These are phyloP conservation scores for Scaptodrosophila latifasciaeformis DNA, from an alignment of 2,888 invertebrate species.

Conservation along the genomic window DNA sequence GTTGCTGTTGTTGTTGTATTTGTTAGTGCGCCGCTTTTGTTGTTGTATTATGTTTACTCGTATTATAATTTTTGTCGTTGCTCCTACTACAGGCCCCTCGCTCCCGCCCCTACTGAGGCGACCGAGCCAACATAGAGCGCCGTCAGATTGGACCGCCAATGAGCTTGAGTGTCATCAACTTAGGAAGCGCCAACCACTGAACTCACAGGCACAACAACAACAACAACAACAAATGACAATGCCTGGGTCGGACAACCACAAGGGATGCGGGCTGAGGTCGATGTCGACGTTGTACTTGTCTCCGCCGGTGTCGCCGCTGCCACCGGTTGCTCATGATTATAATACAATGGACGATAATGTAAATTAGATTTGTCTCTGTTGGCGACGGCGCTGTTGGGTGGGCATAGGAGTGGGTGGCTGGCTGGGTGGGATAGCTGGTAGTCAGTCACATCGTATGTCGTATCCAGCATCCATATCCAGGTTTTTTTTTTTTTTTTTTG, in stretches of 20 bases:
- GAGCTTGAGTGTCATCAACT: conserved; percentile 66
- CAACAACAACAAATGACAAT: conserved; percentile 21
- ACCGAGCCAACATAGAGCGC: background rate
- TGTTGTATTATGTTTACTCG: conserved; percentile 62
- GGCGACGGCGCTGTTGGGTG: conserved; percentile 21
- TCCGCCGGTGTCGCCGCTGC: conserved; percentile 1
- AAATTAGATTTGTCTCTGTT: conserved; percentile 69
- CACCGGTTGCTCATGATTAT: conserved; percentile 46
- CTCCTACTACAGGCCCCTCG: background rate
- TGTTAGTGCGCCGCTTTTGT: conserved; percentile 17
- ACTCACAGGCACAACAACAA: conserved; percentile 45
- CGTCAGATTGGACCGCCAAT: conserved; percentile 46
- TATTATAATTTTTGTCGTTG: conserved; percentile 37
- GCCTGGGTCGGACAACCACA: conserved; percentile 26
- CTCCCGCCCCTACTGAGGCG: conserved; percentile 3
- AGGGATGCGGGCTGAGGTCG: conserved; percentile 35
- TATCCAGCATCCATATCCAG: too few relatives aligned
- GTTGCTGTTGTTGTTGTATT: too few relatives aligned
- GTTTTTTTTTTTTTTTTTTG: too few relatives aligned
- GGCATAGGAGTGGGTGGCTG: too few relatives aligned
- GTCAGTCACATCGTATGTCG: too few relatives aligned
- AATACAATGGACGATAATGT: conserved; percentile 69
- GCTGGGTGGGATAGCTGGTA: too few relatives aligned
- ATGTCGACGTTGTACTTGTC: conserved; percentile 19
- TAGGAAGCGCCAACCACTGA: conserved; percentile 66